phyloP scores from a whole-genome alignment of 2,797 vertebrate genomes.

The Hybognathus amarus region DNA sequence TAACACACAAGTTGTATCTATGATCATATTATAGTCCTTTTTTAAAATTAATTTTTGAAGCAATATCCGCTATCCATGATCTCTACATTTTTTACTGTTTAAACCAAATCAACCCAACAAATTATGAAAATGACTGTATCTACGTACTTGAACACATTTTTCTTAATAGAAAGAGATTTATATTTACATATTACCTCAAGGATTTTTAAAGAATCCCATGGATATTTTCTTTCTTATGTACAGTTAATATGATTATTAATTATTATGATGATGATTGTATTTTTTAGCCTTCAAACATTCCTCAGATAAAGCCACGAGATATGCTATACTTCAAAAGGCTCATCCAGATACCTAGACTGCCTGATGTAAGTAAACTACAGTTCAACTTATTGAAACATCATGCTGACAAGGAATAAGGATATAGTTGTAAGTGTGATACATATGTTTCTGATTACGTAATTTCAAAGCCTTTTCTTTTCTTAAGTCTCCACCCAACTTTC shows the following conservation, averaged over 20 bases:
- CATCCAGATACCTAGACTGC: constrained; percentile 96
- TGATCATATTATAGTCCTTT: background rate
- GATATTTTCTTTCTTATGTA: background rate
- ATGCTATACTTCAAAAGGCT: constrained; percentile 97
- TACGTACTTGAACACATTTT: background rate
- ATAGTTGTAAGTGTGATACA: too few species aligned
- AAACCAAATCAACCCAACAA: background rate
- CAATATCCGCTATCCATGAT: background rate
- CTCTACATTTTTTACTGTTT: too few species aligned
- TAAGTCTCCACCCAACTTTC: constrained; percentile 93
- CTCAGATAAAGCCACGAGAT: constrained; percentile 92
- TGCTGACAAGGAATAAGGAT: too few species aligned
- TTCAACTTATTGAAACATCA: too few species aligned
- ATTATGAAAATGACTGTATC: background rate
- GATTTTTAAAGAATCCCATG: background rate
- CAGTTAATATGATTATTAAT: background rate
- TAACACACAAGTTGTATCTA: background rate
- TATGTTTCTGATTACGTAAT: background rate
- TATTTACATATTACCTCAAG: background rate
- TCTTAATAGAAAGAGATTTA: background rate
- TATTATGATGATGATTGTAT: constrained; percentile 23
- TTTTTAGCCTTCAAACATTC: constrained; percentile 89
- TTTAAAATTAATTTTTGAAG: background rate
- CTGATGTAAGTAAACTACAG: constrained; percentile 81
- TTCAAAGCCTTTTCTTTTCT: background rate